Evolutionary conservation across 2,797 vertebrate species (phyloP), one percentile per base, ranked within the genome.

Genomic region (Enteromius afrohamiltoni): DNA sequence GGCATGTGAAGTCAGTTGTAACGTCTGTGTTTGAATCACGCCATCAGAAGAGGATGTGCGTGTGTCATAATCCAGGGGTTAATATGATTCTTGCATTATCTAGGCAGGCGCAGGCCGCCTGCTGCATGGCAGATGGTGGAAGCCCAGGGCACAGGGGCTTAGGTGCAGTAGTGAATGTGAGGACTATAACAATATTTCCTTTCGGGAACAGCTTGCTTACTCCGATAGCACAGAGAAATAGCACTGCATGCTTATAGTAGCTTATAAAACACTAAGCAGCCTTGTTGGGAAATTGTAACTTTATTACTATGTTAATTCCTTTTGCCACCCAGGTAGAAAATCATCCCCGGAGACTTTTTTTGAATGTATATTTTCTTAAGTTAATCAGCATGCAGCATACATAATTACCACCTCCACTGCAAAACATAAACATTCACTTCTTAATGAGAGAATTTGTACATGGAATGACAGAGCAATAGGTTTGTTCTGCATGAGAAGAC

Each of bases 51-150:
- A 68, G 64, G 26, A 77, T 70, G 71, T 73, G 79, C n/a, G 62
- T 53, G 55, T 83, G 55, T 87, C 75, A 76, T 86, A 84, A 79
- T 83, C 80, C 84, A 85, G 74, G 74, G 80, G 16, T 75, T 70
- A 65, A 85, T 69, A 65, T 55, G 47, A 60, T 51, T 82, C 51
- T 13, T 65, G 49, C 34, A 21, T 77, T 45, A 74, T 83, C 76
- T 82, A 64, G 68, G 55, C 67, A 70, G 74, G 37, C 26, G 49
- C 84, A 65, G 60, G 58, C 60, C 37, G 76, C 68, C 29, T 64
- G 81, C 67, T 51, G 16, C 29, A n/a, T 60, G 68, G 83, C 88
- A 89, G 88, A 89, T 89, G 88, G 88, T 70, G 19, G 21, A 58
- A 82, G 71, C 79, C 82, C 51, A 16, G 67, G 81, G 85, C 76